Percentiles rank a stretch among this genome's conserved stretches.
phyloP scores from a whole-genome alignment of 2,113 vertebrate species.

The Kobus ellipsiprymnus region DNA sequence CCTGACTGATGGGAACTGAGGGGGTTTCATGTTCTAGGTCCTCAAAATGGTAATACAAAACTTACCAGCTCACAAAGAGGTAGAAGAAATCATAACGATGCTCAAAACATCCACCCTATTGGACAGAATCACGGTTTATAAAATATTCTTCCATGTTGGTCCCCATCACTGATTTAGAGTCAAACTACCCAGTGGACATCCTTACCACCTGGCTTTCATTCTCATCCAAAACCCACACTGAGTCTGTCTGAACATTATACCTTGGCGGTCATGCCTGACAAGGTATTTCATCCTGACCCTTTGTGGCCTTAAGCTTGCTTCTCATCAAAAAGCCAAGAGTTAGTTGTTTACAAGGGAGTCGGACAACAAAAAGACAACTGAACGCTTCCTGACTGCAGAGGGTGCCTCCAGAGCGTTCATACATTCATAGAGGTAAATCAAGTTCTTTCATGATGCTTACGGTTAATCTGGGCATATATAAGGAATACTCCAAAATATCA shows the following conservation, averaged over 20 bases:
- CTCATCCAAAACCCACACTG: not conserved
- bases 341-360: not conserved
- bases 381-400: not conserved
- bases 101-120: not conserved
- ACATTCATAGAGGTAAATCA: not conserved
- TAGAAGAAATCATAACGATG: not conserved
- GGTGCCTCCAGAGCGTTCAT: not conserved
- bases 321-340: not conserved
- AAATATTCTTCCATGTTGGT: not conserved
- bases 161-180: not conserved
- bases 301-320: not conserved
- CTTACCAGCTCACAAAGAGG: not conserved
- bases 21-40: not conserved
- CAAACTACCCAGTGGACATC: fast-evolving
- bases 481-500: not conserved
- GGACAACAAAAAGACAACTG: not conserved
- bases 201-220: not conserved
- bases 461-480: not conserved
- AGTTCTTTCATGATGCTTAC: not conserved
- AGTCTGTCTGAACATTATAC: not conserved
- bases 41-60: not conserved
- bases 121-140: not conserved
- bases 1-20: not conserved
- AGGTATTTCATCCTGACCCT: not conserved
- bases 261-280: not conserved